A percentile compares a stretch with the other conserved stretches of the same genome.
phyloP scores from a whole-genome alignment of 2,888 invertebrate species.

The Ischnura elegans region DNA sequence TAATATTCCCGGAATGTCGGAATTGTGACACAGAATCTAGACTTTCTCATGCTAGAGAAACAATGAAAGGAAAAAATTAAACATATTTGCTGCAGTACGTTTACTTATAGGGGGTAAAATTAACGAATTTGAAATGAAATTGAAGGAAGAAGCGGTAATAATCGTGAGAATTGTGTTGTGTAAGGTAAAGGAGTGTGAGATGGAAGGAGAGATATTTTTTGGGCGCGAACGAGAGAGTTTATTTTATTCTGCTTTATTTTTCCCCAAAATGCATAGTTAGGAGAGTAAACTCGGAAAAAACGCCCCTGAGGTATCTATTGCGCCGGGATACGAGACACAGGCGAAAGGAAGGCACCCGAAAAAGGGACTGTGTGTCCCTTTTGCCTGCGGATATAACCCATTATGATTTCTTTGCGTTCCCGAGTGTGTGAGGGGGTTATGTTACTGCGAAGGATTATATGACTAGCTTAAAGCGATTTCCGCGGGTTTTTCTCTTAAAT shows the following conservation, averaged over 20 bases:
- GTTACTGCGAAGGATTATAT: not conserved
- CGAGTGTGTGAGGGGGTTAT: not conserved
- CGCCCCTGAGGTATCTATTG: not conserved
- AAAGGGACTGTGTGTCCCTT: not conserved
- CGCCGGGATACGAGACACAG: not conserved
- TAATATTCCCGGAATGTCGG: too few species aligned
- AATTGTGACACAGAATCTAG: not conserved
- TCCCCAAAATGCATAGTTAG: not conserved
- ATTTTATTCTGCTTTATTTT: not conserved
- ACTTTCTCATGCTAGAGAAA: not conserved
- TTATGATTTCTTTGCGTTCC: constrained; percentile 14
- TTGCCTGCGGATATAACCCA: not conserved
- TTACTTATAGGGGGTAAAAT: not conserved
- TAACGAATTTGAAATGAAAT: not conserved
- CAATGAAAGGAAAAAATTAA: not conserved
- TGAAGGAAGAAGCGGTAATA: not conserved
- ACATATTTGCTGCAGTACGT: not conserved
- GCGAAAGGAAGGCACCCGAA: not conserved
- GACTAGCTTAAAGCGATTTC: constrained; percentile 18
- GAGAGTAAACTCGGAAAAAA: constrained; percentile 9
- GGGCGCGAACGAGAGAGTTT: not conserved
- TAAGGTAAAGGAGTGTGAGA: not conserved
- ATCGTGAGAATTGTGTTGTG: not conserved
- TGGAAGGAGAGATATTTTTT: not conserved
- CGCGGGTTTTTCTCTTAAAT: not conserved